A percentile compares a stretch with the other conserved stretches of the same genome.
Conservation (phyloP, 2,888 invertebrate genomes). For the Lottia gigantea region DNA sequence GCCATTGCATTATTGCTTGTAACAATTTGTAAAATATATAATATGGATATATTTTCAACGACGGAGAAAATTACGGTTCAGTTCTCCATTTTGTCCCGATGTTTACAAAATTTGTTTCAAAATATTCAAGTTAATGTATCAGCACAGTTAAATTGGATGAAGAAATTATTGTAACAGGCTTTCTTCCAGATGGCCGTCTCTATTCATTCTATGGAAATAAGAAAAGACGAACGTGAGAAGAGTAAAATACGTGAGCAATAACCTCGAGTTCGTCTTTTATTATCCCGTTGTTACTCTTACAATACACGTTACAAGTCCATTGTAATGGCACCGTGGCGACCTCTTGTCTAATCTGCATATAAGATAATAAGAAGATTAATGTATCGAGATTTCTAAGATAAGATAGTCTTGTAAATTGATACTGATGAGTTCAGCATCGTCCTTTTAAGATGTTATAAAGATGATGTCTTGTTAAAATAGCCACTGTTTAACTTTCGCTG, state of each 20-base stretch:
- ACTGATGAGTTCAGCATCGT: not conserved
- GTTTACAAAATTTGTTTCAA: not conserved
- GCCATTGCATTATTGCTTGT: no score
- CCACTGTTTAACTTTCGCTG: no score
- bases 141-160: not conserved
- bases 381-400: slow-evolving; percentile 5
- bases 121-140: slow-evolving; percentile 3
- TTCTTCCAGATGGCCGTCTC: slow-evolving; percentile 2
- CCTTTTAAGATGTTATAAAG: not conserved
- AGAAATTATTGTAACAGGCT: slow-evolving; percentile 9
- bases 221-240: slow-evolving; percentile 16
- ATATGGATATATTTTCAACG: no score
- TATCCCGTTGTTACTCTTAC: slow-evolving; percentile 10
- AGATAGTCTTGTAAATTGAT: slow-evolving; percentile 6
- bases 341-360: slow-evolving; percentile 8
- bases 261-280: slow-evolving; percentile 4
- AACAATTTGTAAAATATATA: no score
- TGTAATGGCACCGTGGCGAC: slow-evolving; percentile 9
- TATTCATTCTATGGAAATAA: not conserved
- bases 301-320: slow-evolving; percentile 2
- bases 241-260: slow-evolving; percentile 20
- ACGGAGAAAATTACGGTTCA: no score
- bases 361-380: slow-evolving; percentile 10
- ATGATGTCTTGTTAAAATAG: not conserved
- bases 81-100: no score